phyloP scores from a whole-genome alignment of 2,113 vertebrate species.

The Rynchops niger region DNA sequence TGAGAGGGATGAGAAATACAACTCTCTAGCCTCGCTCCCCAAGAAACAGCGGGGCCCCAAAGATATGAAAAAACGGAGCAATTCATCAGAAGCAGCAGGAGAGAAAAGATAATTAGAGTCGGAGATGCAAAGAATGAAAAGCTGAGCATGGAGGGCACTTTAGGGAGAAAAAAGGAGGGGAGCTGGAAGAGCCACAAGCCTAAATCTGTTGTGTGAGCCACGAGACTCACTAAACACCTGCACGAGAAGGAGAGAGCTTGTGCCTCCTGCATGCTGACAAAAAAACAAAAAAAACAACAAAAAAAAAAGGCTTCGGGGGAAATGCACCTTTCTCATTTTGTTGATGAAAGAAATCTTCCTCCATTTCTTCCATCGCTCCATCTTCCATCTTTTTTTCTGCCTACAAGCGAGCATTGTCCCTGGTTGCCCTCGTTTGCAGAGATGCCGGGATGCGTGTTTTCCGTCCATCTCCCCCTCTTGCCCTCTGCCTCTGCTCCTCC shows the following conservation, averaged over 20 bases:
- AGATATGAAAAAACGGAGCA: slow-evolving; percentile 5
- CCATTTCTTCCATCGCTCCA: neutral
- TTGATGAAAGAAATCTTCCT: neutral
- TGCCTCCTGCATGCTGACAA: neutral
- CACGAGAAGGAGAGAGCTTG: neutral
- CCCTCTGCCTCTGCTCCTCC: neutral
- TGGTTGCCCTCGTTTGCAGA: neutral
- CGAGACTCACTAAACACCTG: slow-evolving; percentile 25
- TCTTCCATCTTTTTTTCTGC: neutral
- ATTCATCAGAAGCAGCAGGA: slow-evolving; percentile 67
- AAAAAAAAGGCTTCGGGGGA: neutral
- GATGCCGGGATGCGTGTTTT: neutral
- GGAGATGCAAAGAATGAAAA: slow-evolving; percentile 24
- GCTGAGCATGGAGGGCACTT: slow-evolving; percentile 41
- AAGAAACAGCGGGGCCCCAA: slow-evolving; percentile 32
- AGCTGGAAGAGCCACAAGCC: slow-evolving; percentile 21
- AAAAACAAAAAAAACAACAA: neutral
- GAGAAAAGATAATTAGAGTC: slow-evolving; percentile 63
- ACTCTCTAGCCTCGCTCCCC: slow-evolving; percentile 8
- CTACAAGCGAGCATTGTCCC: neutral
- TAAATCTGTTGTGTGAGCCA: slow-evolving; percentile 37
- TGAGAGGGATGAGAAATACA: slow-evolving; percentile 23
- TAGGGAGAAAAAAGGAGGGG: slow-evolving; percentile 27
- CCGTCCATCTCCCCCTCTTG: neutral
- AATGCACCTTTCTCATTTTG: neutral